Evolutionary conservation across 1,140 invertebrate species (phyloP).

Genomic region (Campoletis sonorensis): DNA sequence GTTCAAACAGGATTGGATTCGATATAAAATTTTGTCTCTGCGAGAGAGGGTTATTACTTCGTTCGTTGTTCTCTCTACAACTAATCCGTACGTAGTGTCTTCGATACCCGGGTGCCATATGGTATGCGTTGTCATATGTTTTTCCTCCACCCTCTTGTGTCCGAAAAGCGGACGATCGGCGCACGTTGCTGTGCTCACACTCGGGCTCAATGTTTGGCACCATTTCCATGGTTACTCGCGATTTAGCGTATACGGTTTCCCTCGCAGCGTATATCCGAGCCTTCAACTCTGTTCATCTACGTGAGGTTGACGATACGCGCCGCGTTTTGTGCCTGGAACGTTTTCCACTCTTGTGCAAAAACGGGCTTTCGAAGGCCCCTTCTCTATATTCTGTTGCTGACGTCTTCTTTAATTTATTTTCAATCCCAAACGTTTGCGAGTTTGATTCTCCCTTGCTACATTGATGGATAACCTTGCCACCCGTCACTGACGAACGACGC

Average conservation of each 20-base stretch:
- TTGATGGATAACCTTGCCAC: conserved; percentile 22
- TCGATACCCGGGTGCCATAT: too few relatives aligned
- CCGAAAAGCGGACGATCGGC: too few relatives aligned
- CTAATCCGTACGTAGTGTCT: too few relatives aligned
- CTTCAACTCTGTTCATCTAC: background rate
- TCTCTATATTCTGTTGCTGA: background rate
- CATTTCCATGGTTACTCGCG: conserved; percentile 35
- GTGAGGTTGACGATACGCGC: background rate
- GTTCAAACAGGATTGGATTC: too few relatives aligned
- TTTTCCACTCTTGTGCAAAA: background rate
- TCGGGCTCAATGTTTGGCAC: conserved; percentile 23
- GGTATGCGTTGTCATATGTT: too few relatives aligned
- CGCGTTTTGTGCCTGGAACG: background rate
- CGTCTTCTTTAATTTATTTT: background rate
- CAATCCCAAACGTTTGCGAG: conserved; percentile 18
- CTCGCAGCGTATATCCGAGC: background rate
- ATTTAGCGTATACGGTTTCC: background rate
- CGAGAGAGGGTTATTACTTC: too few relatives aligned
- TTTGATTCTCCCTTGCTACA: conserved; percentile 7
- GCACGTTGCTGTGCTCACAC: too few relatives aligned
- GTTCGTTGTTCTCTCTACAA: too few relatives aligned
- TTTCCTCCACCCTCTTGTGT: too few relatives aligned
- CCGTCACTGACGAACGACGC: background rate
- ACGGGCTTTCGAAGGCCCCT: background rate
- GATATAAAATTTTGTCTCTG: too few relatives aligned